Percentiles rank a stretch among this genome's conserved stretches.
Conservation (phyloP, 2,113 vertebrate species). For the Oostethus manadensis region DNA sequence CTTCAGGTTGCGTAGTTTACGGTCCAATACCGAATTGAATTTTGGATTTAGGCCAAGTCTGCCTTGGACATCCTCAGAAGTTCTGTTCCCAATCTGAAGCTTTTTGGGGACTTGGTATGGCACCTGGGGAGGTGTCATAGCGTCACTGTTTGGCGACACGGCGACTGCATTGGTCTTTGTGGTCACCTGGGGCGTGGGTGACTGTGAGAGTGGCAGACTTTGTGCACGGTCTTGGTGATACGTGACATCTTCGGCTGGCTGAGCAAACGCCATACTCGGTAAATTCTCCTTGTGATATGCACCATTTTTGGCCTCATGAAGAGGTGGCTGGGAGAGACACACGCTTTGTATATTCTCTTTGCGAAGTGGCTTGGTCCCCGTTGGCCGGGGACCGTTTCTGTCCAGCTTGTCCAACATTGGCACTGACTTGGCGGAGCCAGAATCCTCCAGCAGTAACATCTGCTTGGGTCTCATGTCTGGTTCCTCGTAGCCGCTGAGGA, state of each 20-base stretch:
- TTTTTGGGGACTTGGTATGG: conserved; percentile 29
- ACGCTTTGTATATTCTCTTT: conserved; percentile 30
- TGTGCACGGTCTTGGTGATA: background rate
- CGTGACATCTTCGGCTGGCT: conserved; percentile 3
- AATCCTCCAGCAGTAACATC: conserved; percentile 65
- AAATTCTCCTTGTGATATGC: conserved; percentile 34
- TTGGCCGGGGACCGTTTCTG: conserved; percentile 28
- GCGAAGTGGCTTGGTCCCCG: conserved; percentile 48
- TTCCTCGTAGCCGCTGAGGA: conserved; percentile 35
- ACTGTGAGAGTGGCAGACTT: conserved; percentile 9
- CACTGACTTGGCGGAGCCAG: conserved; percentile 23
- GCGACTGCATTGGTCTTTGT: conserved; percentile 16
- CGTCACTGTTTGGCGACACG: conserved; percentile 18
- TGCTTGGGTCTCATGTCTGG: conserved; percentile 53
- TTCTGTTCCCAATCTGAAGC: conserved; percentile 21
- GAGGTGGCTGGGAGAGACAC: conserved; percentile 4
- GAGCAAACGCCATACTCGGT: conserved; percentile 16
- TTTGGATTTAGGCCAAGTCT: conserved; percentile 26
- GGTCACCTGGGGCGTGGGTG: conserved; percentile 7
- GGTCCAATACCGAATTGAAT: conserved; percentile 59
- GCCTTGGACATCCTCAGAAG: conserved; percentile 24
- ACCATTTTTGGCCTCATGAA: conserved; percentile 15
- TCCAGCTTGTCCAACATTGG: conserved; percentile 34
- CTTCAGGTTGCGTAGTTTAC: conserved; percentile 66
- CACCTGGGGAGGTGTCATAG: conserved; percentile 12